phyloP scores from a whole-genome alignment of 2,888 invertebrate genomes.

The Drosophila borborema region DNA sequence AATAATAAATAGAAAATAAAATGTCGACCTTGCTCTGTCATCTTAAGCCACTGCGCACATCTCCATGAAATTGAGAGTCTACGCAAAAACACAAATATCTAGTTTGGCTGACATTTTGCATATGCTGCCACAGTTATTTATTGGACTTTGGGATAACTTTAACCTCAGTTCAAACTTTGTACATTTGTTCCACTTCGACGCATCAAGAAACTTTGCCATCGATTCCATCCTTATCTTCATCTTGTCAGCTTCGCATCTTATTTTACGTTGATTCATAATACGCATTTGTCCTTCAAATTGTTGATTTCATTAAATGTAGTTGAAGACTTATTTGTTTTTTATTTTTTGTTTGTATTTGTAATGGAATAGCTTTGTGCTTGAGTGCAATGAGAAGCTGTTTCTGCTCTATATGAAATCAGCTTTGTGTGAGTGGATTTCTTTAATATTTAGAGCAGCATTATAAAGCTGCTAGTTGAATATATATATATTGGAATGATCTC shows the following conservation, averaged over 20 bases:
- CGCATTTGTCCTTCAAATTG: constrained; percentile 19
- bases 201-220: constrained; percentile 31
- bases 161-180: constrained; percentile 36
- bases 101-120: constrained; percentile 35
- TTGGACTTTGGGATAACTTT: constrained; percentile 36
- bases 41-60: neutral
- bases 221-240: constrained; percentile 9
- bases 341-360: neutral
- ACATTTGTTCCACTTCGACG: constrained; percentile 47
- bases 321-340: constrained; percentile 1
- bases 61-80: constrained; percentile 21
- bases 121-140: constrained; percentile 47
- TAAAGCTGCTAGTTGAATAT: neutral
- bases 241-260: constrained; percentile 1
- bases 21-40: constrained; percentile 3
- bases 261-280: constrained; percentile 8
- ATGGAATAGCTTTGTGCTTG: neutral
- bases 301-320: constrained; percentile 12
- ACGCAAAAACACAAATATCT: neutral
- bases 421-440: neutral
- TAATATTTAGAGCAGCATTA: neutral
- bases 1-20: constrained; percentile 10
- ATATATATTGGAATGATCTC: neutral
- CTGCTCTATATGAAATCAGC: neutral
- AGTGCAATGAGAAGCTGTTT: neutral